Conservation (phyloP, 2,888 invertebrate species). For the Agrochola lota region DNA sequence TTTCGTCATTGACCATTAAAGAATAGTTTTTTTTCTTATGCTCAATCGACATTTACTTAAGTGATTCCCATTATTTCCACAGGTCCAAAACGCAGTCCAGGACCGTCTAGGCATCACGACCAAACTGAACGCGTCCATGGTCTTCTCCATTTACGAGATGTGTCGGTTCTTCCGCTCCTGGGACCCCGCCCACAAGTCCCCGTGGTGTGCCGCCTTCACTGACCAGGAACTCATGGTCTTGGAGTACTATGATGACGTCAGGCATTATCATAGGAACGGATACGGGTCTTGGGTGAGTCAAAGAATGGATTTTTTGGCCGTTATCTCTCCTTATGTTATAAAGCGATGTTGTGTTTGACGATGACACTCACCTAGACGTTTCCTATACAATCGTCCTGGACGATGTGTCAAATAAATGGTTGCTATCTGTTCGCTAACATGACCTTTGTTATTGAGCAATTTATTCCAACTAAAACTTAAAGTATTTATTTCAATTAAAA, state of each 20-base stretch:
- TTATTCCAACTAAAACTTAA: not conserved
- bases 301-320: not conserved
- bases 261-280: conserved; percentile 92
- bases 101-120: conserved; percentile 86
- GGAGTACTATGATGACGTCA: conserved; percentile 94
- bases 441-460: not conserved
- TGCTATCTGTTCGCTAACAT: not conserved
- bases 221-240: conserved; percentile 92
- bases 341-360: not conserved
- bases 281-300: conserved; percentile 81
- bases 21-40: not conserved
- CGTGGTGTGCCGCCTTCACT: conserved; percentile 94
- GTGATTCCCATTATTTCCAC: not conserved
- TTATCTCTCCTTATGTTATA: not conserved
- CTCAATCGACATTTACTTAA: not conserved
- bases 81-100: conserved; percentile 87
- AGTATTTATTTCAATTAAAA: not conserved
- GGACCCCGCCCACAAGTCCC: conserved; percentile 84
- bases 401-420: not conserved
- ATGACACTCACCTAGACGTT: not conserved
- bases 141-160: conserved; percentile 93
- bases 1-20: not conserved
- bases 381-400: not conserved
- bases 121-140: conserved; percentile 78
- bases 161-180: conserved; percentile 95